Evolutionary conservation across 2,113 vertebrate species (phyloP), one percentile per base, ranked within the genome.

Genomic region (Oreochromis spilurus): DNA sequence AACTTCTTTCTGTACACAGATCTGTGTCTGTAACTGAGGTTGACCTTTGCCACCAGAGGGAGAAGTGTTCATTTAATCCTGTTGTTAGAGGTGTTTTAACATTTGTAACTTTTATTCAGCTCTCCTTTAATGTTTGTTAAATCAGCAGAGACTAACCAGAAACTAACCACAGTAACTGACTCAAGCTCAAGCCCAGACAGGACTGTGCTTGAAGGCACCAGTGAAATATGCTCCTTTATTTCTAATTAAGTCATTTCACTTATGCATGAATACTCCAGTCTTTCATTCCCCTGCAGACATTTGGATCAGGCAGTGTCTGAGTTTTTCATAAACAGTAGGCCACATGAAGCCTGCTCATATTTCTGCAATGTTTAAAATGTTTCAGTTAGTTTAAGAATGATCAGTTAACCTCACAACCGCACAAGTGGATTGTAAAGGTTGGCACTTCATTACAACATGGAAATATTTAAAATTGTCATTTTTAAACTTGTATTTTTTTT

Each of bases 101-200:
- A 60, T 34, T 19, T 34, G 26, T 4, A 34, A 0, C 57, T 53
- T 53, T 53, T 0, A 50, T 53, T n/a, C 50, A 53, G 50, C 19
- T 53, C 50, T 53, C 50, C 50, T n/a, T 53, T 53, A 53, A n/a
- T 53, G 4, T 10, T 53, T 53, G 17, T 53, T 53, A 53, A 53
- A 53, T 4, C 50, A n/a, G 19, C 19, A 53, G 50, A 1, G 4
- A 53, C 50, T 53, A n/a, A n/a, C n/a, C n/a, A n/a, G 50, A 53
- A 53, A n/a, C 17, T 9, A 53, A 54, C 2, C 12, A 24, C 53
- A 54, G 53, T 4, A 54, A 54, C 53, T 54, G 3, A 54, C n/a
- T 6, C 6, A 5, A 54, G 53, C 53, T 54, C 10, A 55, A 24
- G 53, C 53, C 21, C n/a, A 0, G 53, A 13, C 53, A 55, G 21